phyloP scores from a whole-genome alignment of 2,797 vertebrate species.

The Dipus sagitta region DNA sequence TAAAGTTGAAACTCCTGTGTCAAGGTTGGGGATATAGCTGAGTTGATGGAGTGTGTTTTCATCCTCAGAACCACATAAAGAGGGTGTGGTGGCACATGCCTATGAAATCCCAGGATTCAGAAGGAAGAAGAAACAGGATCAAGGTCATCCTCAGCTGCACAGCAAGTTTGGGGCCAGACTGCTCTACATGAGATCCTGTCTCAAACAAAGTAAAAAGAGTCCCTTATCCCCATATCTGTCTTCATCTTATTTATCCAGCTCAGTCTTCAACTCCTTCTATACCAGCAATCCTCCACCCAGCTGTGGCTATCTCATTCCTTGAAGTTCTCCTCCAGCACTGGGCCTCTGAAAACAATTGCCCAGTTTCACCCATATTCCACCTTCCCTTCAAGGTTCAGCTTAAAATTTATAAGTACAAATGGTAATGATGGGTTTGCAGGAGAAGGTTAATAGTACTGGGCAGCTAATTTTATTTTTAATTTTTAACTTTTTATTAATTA shows the following conservation, averaged over 20 bases:
- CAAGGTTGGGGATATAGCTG: neutral
- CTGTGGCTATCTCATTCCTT: neutral
- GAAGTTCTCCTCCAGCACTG: neutral
- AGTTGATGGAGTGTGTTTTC: too few relatives aligned
- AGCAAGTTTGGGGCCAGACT: neutral
- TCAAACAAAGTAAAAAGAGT: neutral
- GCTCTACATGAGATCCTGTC: neutral
- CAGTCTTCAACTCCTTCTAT: neutral
- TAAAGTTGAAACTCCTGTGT: constrained; percentile 41
- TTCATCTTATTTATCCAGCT: neutral
- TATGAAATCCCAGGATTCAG: neutral
- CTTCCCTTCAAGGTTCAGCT: constrained; percentile 20
- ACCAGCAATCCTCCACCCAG: neutral
- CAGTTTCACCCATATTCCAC: neutral
- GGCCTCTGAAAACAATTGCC: neutral
- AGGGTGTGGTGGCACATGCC: neutral
- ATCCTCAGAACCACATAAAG: neutral
- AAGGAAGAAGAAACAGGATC: neutral
- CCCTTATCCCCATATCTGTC: neutral
- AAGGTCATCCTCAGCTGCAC: neutral
- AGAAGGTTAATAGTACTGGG: neutral
- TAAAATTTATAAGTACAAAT: constrained; percentile 29
- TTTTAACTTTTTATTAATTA: too few relatives aligned
- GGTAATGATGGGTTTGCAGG: neutral
- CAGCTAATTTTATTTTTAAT: constrained; percentile 31